A percentile compares a stretch with the other conserved stretches of the same genome.
phyloP scores from a whole-genome alignment of 2,797 vertebrate species.

The Sardinella longiceps region DNA sequence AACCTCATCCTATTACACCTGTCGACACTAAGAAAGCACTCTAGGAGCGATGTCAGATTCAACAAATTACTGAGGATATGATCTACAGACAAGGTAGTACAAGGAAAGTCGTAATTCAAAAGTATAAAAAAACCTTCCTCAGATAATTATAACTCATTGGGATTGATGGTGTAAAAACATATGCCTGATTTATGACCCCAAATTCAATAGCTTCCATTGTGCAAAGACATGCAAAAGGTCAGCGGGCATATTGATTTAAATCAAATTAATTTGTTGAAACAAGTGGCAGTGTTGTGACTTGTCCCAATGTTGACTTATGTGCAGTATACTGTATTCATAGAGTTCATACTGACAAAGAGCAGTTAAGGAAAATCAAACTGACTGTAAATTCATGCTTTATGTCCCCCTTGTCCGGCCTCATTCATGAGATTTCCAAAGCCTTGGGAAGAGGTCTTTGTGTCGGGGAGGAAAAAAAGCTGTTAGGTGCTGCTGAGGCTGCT shows the following conservation, averaged over 20 bases:
- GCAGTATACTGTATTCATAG: too few species aligned
- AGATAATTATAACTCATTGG: constrained; percentile 12
- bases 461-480: constrained; percentile 37
- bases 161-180: background rate
- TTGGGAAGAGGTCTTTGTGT: constrained; percentile 33
- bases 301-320: background rate
- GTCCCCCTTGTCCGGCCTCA: background rate
- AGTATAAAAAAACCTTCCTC: background rate
- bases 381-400: background rate
- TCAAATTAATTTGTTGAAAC: constrained; percentile 7
- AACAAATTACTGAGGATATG: background rate
- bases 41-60: background rate
- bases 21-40: background rate
- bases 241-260: background rate
- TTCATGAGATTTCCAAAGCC: constrained; percentile 31
- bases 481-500: constrained; percentile 40
- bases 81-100: background rate
- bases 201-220: background rate
- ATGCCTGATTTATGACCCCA: background rate
- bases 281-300: background rate
- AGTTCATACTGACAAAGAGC: background rate
- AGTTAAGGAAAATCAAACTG: background rate
- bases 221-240: background rate
- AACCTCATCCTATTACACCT: background rate
- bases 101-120: constrained; percentile 8